A percentile compares a stretch with the other conserved stretches of the same genome.
Conservation (phyloP, 1,140 invertebrate genomes). For the Apolygus lucorum region DNA sequence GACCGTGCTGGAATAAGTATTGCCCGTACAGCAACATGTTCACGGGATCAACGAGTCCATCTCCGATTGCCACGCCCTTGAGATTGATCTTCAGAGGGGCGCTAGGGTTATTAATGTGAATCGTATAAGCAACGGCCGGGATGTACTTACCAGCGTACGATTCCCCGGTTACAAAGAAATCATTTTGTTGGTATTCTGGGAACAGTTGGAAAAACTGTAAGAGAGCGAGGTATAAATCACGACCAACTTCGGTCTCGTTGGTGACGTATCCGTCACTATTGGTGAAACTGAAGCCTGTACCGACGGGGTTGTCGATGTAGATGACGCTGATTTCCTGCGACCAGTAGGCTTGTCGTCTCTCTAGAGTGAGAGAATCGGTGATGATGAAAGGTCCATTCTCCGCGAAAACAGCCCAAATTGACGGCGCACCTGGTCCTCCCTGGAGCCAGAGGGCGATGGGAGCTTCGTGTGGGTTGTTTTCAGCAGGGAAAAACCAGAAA, state of each 20-base stretch:
- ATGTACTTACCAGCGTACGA: conserved; percentile 51
- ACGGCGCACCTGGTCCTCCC: conserved; percentile 71
- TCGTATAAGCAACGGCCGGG: conserved; percentile 44
- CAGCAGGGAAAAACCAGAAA: conserved; percentile 70
- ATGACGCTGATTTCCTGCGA: conserved; percentile 61
- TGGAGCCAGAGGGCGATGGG: conserved; percentile 72
- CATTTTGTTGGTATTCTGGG: conserved; percentile 29
- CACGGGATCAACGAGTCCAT: conserved; percentile 55
- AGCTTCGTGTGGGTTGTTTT: conserved; percentile 38
- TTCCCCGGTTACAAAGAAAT: conserved; percentile 43
- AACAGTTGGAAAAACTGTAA: conserved; percentile 63
- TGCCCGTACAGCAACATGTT: conserved; percentile 54
- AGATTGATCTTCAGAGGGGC: conserved; percentile 35
- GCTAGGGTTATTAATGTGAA: conserved; percentile 37
- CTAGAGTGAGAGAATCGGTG: conserved; percentile 42
- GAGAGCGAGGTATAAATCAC: conserved; percentile 54
- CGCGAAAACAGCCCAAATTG: conserved; percentile 68
- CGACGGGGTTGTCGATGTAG: conserved; percentile 83
- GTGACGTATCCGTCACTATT: conserved; percentile 53
- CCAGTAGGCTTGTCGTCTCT: conserved; percentile 53
- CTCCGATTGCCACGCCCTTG: conserved; percentile 51
- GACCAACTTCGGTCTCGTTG: conserved; percentile 56
- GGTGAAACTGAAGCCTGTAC: conserved; percentile 68
- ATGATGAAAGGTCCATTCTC: conserved; percentile 47
- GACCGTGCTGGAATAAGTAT: conserved; percentile 54